These are phyloP conservation scores for Hylomyscus alleni DNA, from an alignment of 2,797 vertebrate species.

Conservation along the genomic window DNA sequence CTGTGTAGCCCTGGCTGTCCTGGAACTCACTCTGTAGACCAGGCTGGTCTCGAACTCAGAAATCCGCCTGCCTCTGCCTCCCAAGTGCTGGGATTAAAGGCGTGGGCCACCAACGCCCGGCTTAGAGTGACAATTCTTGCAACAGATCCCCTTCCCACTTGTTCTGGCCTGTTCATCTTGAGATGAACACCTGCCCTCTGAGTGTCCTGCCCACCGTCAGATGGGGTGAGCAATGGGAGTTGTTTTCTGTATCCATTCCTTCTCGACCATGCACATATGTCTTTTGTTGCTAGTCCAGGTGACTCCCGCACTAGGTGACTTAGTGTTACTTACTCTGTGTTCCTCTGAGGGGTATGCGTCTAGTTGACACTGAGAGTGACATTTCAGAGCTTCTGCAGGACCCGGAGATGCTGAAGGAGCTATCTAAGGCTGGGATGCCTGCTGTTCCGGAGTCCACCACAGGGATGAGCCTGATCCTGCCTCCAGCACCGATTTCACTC, in stretches of 20 bases:
- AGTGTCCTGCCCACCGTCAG: too few species aligned
- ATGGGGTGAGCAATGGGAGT: not conserved
- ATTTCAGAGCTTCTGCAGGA: not conserved
- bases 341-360: not conserved
- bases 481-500: not conserved
- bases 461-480: too few species aligned
- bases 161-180: not conserved
- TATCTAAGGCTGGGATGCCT: not conserved
- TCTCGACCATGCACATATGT: not conserved
- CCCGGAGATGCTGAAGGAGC: not conserved
- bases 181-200: fast-evolving
- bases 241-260: not conserved
- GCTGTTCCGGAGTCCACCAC: not conserved
- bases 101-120: too few species aligned
- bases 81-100: too few species aligned
- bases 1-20: too few species aligned
- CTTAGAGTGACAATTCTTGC: not conserved
- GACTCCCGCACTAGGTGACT: not conserved
- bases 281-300: not conserved
- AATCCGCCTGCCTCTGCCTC: too few species aligned
- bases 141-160: not conserved
- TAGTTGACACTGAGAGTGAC: not conserved
- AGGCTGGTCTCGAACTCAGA: too few species aligned
- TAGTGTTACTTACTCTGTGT: not conserved
- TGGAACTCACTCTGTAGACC: too few species aligned